Evolutionary conservation across 2,797 vertebrate species (phyloP), one percentile per base, ranked within the genome.

Genomic region (Fundulus diaphanus): DNA sequence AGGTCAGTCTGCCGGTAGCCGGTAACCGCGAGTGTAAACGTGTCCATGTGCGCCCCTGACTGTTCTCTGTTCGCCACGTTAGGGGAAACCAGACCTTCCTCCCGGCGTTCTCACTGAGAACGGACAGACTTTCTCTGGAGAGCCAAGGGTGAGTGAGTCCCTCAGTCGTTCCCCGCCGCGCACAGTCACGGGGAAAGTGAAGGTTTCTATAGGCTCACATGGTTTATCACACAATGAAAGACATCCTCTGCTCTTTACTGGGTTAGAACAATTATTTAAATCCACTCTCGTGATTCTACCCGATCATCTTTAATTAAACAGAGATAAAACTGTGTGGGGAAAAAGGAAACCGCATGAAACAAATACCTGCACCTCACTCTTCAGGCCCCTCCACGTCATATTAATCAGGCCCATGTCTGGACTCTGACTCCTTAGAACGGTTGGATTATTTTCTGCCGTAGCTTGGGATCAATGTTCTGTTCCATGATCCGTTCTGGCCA

Each of bases 41-140:
- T 9, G 1, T 22, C 33, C 31, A 22, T 24, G 24, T 24, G 33
- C 24, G 27, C 37, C 27, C 12, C 31, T 73, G 52, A 78, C 33
- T 66, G 15, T 54, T 72, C 24, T 88, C 22, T 80, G 15, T 68
- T 44, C 33, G 0, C 56, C 54, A 35, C 77, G 48, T 29, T 56
- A 96, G 95, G 95, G 95, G 65, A 96, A 95, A 86, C 94, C 94
- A 1, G 94, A 96, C 70, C 94, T 89, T 0, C 87, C 82, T 82
- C 86, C 90, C 13, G 90, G 93, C 11, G 74, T 61, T 18, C 88
- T 88, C 29, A 80, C 76, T 51, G 95, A 95, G 85, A 94, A 92
- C 29, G 89, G 88, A 87, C 93, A 91, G 44, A 90, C 86, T 1
- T 95, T 93, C 83, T 87, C 91, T 7, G 76, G 88, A 78, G 95